A percentile compares a stretch with the other conserved stretches of the same genome.
Evolutionary conservation across 2,797 vertebrate species (phyloP).

Genomic region (Tenualosa thibaudeaui): DNA sequence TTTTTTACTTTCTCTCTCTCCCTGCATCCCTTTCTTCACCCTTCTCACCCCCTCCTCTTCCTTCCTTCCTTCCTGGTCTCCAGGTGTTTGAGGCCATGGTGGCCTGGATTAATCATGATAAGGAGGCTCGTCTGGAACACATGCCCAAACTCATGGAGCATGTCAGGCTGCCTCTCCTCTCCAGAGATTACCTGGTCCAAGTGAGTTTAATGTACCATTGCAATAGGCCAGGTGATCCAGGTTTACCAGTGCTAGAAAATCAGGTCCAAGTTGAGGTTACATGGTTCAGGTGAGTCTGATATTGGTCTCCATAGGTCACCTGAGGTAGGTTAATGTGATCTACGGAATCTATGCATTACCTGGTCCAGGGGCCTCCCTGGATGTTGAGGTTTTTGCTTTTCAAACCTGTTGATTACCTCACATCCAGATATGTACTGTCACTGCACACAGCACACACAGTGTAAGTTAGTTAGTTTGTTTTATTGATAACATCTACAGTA

Average conservation of each 20-base stretch:
- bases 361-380: background rate
- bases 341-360: background rate
- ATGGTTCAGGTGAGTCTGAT: background rate
- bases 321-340: no score
- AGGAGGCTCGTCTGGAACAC: slow-evolving; percentile 86
- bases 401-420: no score
- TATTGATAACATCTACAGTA: background rate
- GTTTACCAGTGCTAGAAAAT: no score
- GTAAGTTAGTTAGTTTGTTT: background rate
- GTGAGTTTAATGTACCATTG: slow-evolving; percentile 56
- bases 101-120: slow-evolving; percentile 92
- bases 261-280: background rate
- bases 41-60: background rate
- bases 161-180: slow-evolving; percentile 89
- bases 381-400: no score
- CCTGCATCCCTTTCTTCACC: background rate
- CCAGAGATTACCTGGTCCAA: slow-evolving; percentile 94
- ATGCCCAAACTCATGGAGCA: slow-evolving; percentile 97
- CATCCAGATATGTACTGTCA: no score
- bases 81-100: slow-evolving; percentile 97
- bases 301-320: no score
- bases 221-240: background rate
- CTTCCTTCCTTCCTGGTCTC: background rate
- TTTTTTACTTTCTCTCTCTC: background rate
- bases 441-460: background rate